Conservation (phyloP, 2,797 vertebrate genomes). For the Amblyraja radiata region DNA sequence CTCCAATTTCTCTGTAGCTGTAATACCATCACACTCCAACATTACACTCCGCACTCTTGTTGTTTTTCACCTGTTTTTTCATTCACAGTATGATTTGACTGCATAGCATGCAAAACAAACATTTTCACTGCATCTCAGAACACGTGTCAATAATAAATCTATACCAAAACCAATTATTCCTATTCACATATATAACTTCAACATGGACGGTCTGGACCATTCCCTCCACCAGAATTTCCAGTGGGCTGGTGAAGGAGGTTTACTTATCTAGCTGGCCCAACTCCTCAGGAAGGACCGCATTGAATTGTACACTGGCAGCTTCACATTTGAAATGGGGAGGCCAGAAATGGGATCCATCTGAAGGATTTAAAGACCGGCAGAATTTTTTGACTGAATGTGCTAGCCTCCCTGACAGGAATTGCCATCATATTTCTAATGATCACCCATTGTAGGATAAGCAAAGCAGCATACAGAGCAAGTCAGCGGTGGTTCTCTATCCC, state of each 20-base stretch:
- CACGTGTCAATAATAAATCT: no score
- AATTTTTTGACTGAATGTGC: background rate
- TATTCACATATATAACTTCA: no score
- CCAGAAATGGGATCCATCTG: no score
- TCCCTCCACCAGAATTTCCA: background rate
- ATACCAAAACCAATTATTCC: no score
- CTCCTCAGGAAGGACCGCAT: background rate
- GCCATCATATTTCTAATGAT: background rate
- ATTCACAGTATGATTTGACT: no score
- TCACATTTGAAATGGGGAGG: background rate
- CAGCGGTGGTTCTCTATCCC: no score
- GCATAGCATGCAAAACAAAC: no score
- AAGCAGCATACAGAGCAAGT: background rate
- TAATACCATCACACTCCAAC: no score
- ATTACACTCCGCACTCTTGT: no score
- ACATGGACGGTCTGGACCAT: background rate
- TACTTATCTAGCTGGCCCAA: background rate
- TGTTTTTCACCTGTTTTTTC: no score
- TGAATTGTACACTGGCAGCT: background rate
- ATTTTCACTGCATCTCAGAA: no score
- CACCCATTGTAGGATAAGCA: background rate
- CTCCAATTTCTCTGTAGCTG: no score
- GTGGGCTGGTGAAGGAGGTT: background rate
- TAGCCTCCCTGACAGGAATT: background rate
- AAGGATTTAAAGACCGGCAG: background rate